Conservation (phyloP, 2,113 vertebrate species). For the Oncorhynchus nerka region DNA sequence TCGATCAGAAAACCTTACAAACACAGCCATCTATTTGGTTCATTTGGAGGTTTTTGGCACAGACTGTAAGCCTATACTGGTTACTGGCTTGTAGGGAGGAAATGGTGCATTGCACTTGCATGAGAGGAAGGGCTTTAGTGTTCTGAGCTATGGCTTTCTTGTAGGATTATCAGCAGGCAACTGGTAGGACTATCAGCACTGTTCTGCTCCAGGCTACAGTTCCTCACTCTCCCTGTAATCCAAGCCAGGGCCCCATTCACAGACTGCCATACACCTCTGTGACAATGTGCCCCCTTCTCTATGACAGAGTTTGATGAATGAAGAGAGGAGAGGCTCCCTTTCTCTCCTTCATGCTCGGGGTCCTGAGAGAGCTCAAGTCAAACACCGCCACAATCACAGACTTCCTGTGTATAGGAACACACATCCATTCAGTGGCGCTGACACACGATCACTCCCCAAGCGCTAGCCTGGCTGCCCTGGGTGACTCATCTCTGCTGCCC, state of each 20-base stretch:
- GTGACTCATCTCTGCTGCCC: slow-evolving; percentile 29
- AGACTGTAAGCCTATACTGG: not conserved
- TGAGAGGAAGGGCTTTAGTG: slow-evolving; percentile 19
- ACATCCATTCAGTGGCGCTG: slow-evolving; percentile 47
- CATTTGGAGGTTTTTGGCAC: not conserved
- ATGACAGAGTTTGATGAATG: slow-evolving; percentile 76
- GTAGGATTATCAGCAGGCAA: slow-evolving; percentile 34
- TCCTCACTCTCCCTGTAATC: slow-evolving; percentile 58
- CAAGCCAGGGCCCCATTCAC: slow-evolving; percentile 61
- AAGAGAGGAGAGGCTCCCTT: slow-evolving; percentile 55
- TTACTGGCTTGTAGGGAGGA: not conserved
- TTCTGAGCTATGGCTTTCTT: slow-evolving; percentile 32
- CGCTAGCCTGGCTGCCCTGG: slow-evolving; percentile 12
- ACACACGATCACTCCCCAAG: slow-evolving; percentile 52
- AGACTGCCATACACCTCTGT: slow-evolving; percentile 53
- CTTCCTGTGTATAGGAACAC: slow-evolving; percentile 64
- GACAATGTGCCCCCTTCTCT: slow-evolving; percentile 55
- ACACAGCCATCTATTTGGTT: not conserved
- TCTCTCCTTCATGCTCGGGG: slow-evolving; percentile 7
- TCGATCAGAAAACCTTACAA: not conserved
- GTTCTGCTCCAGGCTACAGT: slow-evolving; percentile 51
- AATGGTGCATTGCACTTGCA: slow-evolving; percentile 11
- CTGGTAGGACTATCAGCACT: slow-evolving; percentile 34
- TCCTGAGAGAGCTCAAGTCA: slow-evolving; percentile 32
- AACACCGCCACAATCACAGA: slow-evolving; percentile 63